phyloP scores from a whole-genome alignment of 2,113 vertebrate genomes.

The Planiliza haematocheilus region DNA sequence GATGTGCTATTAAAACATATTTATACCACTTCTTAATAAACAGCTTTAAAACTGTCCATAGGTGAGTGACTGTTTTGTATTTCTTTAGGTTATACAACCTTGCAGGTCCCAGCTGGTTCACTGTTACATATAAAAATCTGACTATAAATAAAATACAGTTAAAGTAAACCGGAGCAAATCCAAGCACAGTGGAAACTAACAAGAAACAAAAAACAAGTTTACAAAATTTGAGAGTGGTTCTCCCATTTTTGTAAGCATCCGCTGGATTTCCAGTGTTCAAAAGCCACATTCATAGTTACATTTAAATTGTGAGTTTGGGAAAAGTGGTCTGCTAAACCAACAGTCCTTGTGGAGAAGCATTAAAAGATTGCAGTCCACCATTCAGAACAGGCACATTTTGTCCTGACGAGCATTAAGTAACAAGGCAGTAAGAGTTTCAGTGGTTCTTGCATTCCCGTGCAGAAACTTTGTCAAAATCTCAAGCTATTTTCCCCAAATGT shows the following conservation, averaged over 20 bases:
- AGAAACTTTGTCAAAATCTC: slow-evolving; percentile 32
- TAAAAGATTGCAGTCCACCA: slow-evolving; percentile 22
- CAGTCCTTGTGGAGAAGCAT: slow-evolving; percentile 28
- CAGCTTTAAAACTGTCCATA: background rate
- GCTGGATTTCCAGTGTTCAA: slow-evolving; percentile 76
- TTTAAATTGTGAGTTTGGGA: slow-evolving; percentile 41
- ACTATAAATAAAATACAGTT: slow-evolving; percentile 53
- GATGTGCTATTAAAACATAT: slow-evolving; percentile 1
- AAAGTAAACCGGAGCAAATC: slow-evolving; percentile 34
- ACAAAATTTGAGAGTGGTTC: slow-evolving; percentile 44
- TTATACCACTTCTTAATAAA: background rate
- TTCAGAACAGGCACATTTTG: slow-evolving; percentile 42
- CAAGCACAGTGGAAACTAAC: slow-evolving; percentile 43
- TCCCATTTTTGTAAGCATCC: slow-evolving; percentile 36
- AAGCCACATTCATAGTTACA: slow-evolving; percentile 41
- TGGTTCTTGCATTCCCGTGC: slow-evolving; percentile 42
- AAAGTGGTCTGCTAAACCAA: slow-evolving; percentile 22
- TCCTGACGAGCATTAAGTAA: slow-evolving; percentile 50
- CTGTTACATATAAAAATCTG: slow-evolving; percentile 34
- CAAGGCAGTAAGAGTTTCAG: slow-evolving; percentile 45
- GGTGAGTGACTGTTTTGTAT: background rate
- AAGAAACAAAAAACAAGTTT: slow-evolving; percentile 26
- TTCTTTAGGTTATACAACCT: slow-evolving; percentile 8
- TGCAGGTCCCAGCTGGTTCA: background rate
- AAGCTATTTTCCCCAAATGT: background rate